Evolutionary conservation across 2,888 invertebrate species (phyloP), one percentile per base, ranked within the genome.

Genomic region (Netelia melanura): DNA sequence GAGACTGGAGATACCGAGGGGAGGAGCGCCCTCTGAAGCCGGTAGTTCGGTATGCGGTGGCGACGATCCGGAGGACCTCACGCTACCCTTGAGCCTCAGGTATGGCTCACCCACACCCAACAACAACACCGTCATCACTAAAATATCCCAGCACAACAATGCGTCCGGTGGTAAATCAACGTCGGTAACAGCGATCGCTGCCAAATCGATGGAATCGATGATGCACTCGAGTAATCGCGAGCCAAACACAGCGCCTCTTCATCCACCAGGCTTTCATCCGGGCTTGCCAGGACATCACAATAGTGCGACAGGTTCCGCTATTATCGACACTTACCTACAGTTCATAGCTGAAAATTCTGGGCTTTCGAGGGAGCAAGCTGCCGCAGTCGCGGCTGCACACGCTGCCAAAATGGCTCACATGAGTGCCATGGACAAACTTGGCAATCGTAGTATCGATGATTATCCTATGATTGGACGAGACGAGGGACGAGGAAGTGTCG

Each of bases 251-350:
- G 96, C 96, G 11, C 96, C 96, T 5, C 89, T 95, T 3, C 92
- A 91, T 54, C 90, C 90, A 0, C 91, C 85, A 0, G 90, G 91
- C 6, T 91, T 94, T 62, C 85, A 86, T 8, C 90, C 88, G 3
- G 87, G 87, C 65, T 86, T 84, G 52, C 87, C 84, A 5, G 87
- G 86, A 65, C 83, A 87, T 68, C 88, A 94, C 93, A 85, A 94
- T 93, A 79, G 94, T 93, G 78, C 90, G 43, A 94, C 90, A 95
- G 96, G 84, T 95, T 97, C 74, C 96, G 97, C 97, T 2, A 95
- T 98, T 80, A 94, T 98, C 85, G 98, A 98, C 93, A 98, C 98
- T 14, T 98, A 98, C 93, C 95, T 98, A 85, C 98, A 98, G 93
- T 96, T 97, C 91, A 97, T 98, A 90, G 97, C 97, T 1, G 98